Evolutionary conservation across 2,797 vertebrate species (phyloP).

Genomic region (Anguilla obscura): DNA sequence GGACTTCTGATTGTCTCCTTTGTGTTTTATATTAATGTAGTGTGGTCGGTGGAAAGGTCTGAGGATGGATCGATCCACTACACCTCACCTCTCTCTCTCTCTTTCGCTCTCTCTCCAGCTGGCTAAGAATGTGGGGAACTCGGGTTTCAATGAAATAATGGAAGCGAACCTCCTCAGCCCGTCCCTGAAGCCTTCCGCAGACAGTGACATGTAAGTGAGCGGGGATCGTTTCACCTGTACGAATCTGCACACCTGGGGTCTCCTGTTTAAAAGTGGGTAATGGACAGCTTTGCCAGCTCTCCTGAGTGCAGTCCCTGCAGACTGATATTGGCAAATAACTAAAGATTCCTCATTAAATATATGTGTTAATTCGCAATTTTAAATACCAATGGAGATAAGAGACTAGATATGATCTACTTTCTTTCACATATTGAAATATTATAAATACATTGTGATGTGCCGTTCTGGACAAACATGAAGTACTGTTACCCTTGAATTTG

Average conservation of each 20-base stretch:
- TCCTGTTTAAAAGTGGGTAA: not conserved
- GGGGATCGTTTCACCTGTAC: not conserved
- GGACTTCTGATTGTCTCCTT: not conserved
- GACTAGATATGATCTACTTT: not conserved
- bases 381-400: not conserved
- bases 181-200: slow-evolving; percentile 72
- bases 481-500: not conserved
- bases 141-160: slow-evolving; percentile 79
- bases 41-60: too few species aligned
- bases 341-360: not conserved
- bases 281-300: not conserved
- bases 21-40: too few species aligned
- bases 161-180: slow-evolving; percentile 75
- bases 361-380: not conserved
- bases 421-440: not conserved
- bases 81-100: not conserved
- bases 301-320: not conserved
- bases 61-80: too few species aligned
- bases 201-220: slow-evolving; percentile 78
- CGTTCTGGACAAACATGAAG: not conserved
- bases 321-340: not conserved
- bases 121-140: slow-evolving; percentile 79
- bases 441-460: not conserved
- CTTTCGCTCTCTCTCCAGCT: slow-evolving; percentile 51
- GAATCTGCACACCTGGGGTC: not conserved